Percentiles rank a stretch among this genome's conserved stretches.
phyloP scores from a whole-genome alignment of 2,113 vertebrate species.

The Cynopterus brachyotis region DNA sequence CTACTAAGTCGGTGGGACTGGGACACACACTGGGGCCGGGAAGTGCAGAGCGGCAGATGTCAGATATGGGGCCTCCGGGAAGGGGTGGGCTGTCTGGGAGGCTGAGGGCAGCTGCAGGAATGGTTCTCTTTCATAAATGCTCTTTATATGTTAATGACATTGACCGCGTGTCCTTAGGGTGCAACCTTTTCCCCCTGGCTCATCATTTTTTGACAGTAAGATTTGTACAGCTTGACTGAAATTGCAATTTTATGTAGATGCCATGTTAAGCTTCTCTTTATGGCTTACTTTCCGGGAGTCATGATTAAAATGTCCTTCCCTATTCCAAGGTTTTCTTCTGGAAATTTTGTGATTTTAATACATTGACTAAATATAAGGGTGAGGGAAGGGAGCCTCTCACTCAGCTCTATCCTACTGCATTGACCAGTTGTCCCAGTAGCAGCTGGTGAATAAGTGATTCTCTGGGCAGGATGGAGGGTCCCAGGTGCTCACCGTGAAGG shows the following conservation, averaged over 20 bases:
- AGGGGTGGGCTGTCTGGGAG: background rate
- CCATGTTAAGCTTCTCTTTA: background rate
- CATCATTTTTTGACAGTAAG: background rate
- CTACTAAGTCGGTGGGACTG: background rate
- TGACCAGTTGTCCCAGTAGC: background rate
- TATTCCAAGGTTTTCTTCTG: background rate
- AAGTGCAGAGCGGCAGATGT: background rate
- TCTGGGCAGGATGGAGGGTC: background rate
- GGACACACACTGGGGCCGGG: background rate
- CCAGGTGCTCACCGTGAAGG: conserved; percentile 87
- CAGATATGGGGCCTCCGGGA: background rate
- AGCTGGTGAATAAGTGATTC: background rate
- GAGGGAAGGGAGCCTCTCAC: background rate
- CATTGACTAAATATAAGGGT: background rate
- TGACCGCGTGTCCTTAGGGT: background rate
- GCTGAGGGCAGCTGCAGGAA: background rate
- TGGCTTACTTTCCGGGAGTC: background rate
- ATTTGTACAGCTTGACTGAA: background rate
- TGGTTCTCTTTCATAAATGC: background rate
- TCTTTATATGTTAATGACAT: background rate
- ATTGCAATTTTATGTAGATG: background rate
- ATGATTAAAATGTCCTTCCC: background rate
- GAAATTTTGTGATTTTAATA: background rate
- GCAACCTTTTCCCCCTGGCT: background rate
- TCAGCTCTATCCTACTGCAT: background rate